Evolutionary conservation across 2,113 vertebrate genomes (phyloP).

Genomic region (Bucco capensis): DNA sequence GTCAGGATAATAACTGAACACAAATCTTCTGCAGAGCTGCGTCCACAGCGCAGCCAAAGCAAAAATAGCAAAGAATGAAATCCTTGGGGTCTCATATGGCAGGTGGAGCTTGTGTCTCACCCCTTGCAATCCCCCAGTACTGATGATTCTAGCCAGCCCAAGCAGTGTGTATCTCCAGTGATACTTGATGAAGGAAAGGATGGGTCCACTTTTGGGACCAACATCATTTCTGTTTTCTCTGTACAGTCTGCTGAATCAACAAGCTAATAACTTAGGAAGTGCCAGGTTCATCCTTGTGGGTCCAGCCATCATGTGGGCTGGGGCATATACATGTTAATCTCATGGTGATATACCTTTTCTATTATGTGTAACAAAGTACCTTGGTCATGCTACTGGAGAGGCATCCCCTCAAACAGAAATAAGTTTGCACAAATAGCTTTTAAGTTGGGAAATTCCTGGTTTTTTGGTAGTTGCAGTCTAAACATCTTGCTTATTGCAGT

Average conservation of each 20-base stretch:
- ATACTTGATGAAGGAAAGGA: not conserved
- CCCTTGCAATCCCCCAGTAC: not conserved
- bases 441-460: not conserved
- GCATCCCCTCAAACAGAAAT: not conserved
- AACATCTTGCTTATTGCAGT: not conserved
- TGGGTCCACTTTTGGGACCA: not conserved
- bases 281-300: too few relatives aligned
- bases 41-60: not conserved
- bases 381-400: rapidly evolving
- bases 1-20: conserved; percentile 3
- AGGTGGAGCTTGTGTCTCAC: not conserved
- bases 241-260: not conserved
- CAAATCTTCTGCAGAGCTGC: rapidly evolving
- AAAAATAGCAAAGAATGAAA: not conserved
- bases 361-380: rapidly evolving
- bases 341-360: not conserved
- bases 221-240: not conserved
- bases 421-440: not conserved
- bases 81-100: rapidly evolving
- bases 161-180: rapidly evolving
- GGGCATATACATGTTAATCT: rapidly evolving
- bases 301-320: not conserved
- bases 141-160: not conserved
- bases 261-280: not conserved
- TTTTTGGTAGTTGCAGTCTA: not conserved